Base-by-base conservation (phyloP, 2,113 vertebrate genomes). In the Hypomesus transpacificus region DNA sequence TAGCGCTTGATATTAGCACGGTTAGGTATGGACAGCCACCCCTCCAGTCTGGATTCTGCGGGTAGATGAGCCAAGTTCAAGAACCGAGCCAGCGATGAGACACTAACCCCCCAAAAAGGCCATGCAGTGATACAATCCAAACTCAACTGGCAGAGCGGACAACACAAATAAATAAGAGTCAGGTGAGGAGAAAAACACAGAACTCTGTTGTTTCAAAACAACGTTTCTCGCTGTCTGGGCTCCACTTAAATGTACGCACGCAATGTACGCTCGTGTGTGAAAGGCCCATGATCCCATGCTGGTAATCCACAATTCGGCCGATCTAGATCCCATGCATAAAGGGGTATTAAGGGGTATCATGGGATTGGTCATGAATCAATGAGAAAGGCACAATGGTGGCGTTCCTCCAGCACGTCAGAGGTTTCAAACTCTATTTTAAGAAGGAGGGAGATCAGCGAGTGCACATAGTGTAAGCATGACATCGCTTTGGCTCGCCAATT, bases 21-120 rank as follows among this genome's bases (percentile, higher is more conserved):
- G 85, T 97, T 98, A 77, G 97, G 97, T 89, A 99, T 88, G 21
- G 97, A 97, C 80, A 99, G 92, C 97, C 97, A 99, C 61, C 97
- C 97, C 89, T 99, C 97, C 90, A 99, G 90, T 89, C 97, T 94
- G 84, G 97, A 98, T 82, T 99, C 97, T 99, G 87, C 61, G 72
- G 78, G 70, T 50, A 62, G 78, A 78, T 2, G 50, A 46, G 39
- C 39, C 9, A 13, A 46, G 9, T 5, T 46, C 39, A 46, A 46
- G 13, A 5, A 46, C 39, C 39, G 2, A 46, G 39, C 39, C 39
- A 46, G 39, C 1, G 39, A 46, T 46, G 9, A 46, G 39, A 46
- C 1, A 46, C 39, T 13, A 46, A 46, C 39, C 39, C 9, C 39
- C 39, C 9, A 13, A 13, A 46, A 79, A 68, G 63, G 62, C 56